phyloP scores from a whole-genome alignment of 2,797 vertebrate genomes.

The Synanceia verrucosa region DNA sequence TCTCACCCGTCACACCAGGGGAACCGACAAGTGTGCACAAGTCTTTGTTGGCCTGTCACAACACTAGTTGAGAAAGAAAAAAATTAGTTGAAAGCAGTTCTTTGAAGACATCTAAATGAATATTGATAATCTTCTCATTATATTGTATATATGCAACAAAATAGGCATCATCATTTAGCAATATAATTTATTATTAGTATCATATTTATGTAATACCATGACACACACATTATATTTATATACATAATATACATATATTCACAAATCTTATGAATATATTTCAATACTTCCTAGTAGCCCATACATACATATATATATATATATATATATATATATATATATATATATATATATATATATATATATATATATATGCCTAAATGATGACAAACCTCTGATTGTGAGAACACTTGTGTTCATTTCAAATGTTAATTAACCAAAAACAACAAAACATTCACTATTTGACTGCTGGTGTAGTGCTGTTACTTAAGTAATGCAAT shows the following conservation, averaged over 20 bases:
- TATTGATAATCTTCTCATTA: conserved; percentile 2
- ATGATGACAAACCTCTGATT: background rate
- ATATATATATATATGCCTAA: background rate
- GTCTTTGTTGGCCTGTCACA: conserved; percentile 67
- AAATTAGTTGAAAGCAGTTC: conserved; percentile 38
- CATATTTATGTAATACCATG: background rate
- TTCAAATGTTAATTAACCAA: background rate
- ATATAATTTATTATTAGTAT: background rate
- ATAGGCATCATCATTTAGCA: background rate
- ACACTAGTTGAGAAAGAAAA: conserved; percentile 46
- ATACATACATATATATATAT: too few species aligned
- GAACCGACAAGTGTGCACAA: conserved; percentile 46
- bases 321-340: too few species aligned
- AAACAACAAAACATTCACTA: background rate
- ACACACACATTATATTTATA: too few species aligned
- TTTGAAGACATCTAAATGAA: conserved; percentile 43
- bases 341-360: too few species aligned
- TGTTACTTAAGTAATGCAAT: background rate
- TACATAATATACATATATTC: too few species aligned
- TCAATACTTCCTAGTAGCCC: too few species aligned
- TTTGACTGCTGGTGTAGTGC: background rate
- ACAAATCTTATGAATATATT: too few species aligned
- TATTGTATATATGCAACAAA: background rate
- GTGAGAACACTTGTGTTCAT: background rate
- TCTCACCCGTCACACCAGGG: conserved; percentile 50